Percentiles rank a stretch among this genome's conserved stretches.
These are phyloP conservation scores for Pemphigus obesinymphae DNA, from an alignment of 1,140 invertebrate genomes.

Conservation along the genomic window DNA sequence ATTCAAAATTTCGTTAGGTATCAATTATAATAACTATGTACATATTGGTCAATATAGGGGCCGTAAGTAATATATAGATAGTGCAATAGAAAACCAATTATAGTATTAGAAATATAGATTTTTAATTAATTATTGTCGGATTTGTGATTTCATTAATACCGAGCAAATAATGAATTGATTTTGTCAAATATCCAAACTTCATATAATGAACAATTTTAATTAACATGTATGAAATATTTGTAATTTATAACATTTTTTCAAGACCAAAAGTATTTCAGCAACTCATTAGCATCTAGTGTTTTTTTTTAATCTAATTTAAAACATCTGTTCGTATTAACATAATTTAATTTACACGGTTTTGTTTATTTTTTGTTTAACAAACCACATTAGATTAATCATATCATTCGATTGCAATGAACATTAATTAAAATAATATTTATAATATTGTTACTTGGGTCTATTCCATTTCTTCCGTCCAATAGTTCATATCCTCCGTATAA, in stretches of 20 bases:
- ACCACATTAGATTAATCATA: not conserved
- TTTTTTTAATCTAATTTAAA: not conserved
- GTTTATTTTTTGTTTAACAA: not conserved
- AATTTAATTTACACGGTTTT: not conserved
- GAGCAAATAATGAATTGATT: not conserved
- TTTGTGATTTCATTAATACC: no score
- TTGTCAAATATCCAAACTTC: not conserved
- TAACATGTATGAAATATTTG: not conserved
- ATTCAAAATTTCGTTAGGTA: no score
- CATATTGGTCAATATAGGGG: no score
- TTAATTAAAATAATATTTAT: not conserved
- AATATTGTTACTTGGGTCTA: not conserved
- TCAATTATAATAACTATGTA: no score
- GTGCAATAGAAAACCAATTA: no score
- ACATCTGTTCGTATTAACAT: conserved; percentile 1
- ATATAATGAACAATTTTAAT: not conserved
- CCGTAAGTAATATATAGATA: no score
- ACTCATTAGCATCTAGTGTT: not conserved
- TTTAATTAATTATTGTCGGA: no score
- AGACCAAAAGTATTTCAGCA: not conserved
- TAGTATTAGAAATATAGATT: no score
- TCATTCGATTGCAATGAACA: not conserved
- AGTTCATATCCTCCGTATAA: no score
- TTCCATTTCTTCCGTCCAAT: no score
- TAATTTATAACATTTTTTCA: not conserved